phyloP scores from a whole-genome alignment of 2,113 vertebrate species.

The Microtus ochrogaster region DNA sequence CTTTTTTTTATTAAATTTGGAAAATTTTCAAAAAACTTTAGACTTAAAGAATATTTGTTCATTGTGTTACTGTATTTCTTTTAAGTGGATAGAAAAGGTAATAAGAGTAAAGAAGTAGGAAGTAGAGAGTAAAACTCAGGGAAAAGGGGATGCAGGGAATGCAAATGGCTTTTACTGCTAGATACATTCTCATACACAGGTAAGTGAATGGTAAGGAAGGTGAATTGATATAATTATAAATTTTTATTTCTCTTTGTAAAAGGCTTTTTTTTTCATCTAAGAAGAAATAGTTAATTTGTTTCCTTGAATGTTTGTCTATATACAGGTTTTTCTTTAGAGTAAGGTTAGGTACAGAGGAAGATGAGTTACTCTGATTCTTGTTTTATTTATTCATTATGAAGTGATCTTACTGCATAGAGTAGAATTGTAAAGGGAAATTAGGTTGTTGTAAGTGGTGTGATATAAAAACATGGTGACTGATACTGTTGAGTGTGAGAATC shows the following conservation, averaged over 20 bases:
- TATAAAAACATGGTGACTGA: not conserved
- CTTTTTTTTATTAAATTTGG: slow-evolving; percentile 11
- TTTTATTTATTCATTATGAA: not conserved
- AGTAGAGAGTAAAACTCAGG: slow-evolving; percentile 2
- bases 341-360: not conserved
- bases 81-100: slow-evolving; percentile 12
- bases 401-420: not conserved
- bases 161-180: not conserved
- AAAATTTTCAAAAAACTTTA: not conserved
- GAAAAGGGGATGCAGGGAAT: not conserved
- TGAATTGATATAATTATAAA: slow-evolving; percentile 35
- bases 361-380: not conserved
- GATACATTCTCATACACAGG: not conserved
- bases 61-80: slow-evolving; percentile 27
- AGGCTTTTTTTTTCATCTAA: not conserved
- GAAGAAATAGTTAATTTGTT: slow-evolving; percentile 38
- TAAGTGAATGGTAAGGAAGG: not conserved
- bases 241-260: slow-evolving; percentile 52
- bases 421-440: not conserved
- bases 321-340: not conserved
- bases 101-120: slow-evolving; percentile 33
- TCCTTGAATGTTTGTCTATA: not conserved
- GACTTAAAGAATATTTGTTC: slow-evolving; percentile 28
- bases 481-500: not conserved
- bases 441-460: not conserved